Evolutionary conservation across 2,113 vertebrate species (phyloP).

Genomic region (Phyllopteryx taeniolatus): DNA sequence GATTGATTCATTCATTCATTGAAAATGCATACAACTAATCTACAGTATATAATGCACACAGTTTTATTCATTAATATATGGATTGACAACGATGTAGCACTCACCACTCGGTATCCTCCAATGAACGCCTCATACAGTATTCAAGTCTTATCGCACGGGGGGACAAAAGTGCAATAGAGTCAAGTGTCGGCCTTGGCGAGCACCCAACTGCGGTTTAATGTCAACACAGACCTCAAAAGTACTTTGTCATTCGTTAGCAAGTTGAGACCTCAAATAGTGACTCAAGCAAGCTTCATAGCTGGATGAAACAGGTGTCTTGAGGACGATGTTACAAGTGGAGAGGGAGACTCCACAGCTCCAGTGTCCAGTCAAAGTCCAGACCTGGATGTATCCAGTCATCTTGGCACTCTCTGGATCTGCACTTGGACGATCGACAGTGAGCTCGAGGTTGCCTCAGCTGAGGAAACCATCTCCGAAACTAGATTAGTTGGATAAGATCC

Average conservation of each 20-base stretch:
- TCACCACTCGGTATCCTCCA: background rate
- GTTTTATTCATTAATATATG: background rate
- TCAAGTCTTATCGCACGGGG: slow-evolving; percentile 8
- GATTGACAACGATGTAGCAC: slow-evolving; percentile 7
- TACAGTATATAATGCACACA: background rate
- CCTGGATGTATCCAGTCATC: slow-evolving; percentile 23
- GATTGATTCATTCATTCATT: too few relatives aligned
- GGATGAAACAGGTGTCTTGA: slow-evolving; percentile 27
- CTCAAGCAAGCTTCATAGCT: slow-evolving; percentile 37
- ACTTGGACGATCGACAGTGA: slow-evolving; percentile 8
- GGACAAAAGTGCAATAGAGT: slow-evolving; percentile 26
- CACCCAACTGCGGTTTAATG: slow-evolving; percentile 33
- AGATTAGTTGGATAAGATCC: slow-evolving; percentile 35
- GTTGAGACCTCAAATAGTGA: slow-evolving; percentile 41
- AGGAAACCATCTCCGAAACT: slow-evolving; percentile 40
- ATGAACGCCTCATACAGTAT: background rate
- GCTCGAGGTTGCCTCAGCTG: slow-evolving; percentile 36
- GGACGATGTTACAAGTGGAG: slow-evolving; percentile 36
- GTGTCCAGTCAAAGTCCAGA: slow-evolving; percentile 30
- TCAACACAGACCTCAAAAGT: slow-evolving; percentile 37
- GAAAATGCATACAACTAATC: too few relatives aligned
- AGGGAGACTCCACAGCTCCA: slow-evolving; percentile 39
- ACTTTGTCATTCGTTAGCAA: slow-evolving; percentile 48
- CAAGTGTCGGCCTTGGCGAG: slow-evolving; percentile 22
- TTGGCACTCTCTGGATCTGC: slow-evolving; percentile 5